Conservation (phyloP, 1,140 invertebrate species). For the Venustaconcha ellipsiformis region DNA sequence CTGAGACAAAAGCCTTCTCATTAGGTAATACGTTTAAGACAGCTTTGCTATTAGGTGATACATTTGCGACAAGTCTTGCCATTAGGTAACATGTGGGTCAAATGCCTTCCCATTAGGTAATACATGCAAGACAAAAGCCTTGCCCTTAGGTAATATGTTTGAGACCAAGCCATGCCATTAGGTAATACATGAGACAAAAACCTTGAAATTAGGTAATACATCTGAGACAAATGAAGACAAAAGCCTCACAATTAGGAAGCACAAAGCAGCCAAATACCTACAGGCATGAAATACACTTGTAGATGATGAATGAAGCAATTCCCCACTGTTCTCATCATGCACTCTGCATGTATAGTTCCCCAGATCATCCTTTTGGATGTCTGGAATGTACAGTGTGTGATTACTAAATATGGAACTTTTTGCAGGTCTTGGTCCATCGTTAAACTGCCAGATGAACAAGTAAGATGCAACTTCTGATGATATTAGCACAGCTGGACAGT, state of each 20-base stretch:
- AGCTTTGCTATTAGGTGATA: not conserved
- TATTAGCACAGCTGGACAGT: constrained; percentile 19
- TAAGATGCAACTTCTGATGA: not conserved
- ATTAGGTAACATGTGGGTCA: too few relatives aligned
- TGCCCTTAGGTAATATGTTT: not conserved
- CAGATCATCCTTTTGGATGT: constrained; percentile 20
- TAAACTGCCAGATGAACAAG: constrained; percentile 32
- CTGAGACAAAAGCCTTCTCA: not conserved
- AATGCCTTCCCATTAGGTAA: not conserved
- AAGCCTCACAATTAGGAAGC: not conserved
- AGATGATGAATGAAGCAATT: not conserved
- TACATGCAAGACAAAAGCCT: not conserved
- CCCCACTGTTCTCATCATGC: not conserved
- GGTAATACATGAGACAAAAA: not conserved
- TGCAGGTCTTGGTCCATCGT: not conserved
- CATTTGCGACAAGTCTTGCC: not conserved
- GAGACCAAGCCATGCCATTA: not conserved
- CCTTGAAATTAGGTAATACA: not conserved
- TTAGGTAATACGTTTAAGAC: not conserved
- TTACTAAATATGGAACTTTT: constrained; percentile 36
- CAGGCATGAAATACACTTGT: constrained; percentile 41
- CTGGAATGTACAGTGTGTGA: constrained; percentile 41
- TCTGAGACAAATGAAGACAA: not conserved
- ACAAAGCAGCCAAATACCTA: constrained; percentile 15
- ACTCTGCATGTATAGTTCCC: constrained; percentile 44